Evolutionary conservation across 2,113 vertebrate genomes (phyloP).

Genomic region (Emydocephalus ijimae): DNA sequence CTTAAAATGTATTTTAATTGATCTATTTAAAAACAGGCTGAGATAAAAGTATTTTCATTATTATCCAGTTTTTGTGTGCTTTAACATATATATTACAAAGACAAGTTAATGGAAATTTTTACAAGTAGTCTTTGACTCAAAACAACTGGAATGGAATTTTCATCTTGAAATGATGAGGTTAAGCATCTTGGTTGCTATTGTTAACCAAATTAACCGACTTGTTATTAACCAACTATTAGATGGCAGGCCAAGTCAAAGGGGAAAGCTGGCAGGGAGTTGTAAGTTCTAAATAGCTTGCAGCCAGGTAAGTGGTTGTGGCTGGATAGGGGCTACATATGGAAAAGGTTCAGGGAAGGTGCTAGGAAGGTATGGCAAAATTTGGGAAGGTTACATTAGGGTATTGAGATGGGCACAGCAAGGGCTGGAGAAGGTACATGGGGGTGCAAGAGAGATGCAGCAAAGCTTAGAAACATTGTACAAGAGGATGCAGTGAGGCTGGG

Average conservation of each 20-base stretch:
- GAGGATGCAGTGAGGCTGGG: background rate
- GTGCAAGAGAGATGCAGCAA: background rate
- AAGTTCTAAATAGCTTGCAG: background rate
- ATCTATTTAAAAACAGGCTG: background rate
- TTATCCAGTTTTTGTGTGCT: background rate
- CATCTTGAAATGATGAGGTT: background rate
- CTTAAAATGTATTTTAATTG: background rate
- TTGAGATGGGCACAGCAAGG: background rate
- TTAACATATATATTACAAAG: background rate
- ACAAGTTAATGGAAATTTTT: background rate
- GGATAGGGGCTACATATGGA: background rate
- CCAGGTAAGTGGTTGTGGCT: background rate
- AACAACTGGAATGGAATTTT: background rate
- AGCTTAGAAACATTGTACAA: background rate
- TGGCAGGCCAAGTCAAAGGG: background rate
- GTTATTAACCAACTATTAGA: background rate
- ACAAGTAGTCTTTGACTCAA: background rate
- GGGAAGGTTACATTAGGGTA: background rate
- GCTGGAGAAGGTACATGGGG: background rate
- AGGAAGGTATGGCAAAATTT: background rate
- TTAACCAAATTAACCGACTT: background rate
- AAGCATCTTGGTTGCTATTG: background rate
- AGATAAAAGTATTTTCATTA: background rate
- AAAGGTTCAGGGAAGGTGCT: background rate
- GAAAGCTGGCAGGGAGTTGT: background rate